Percentiles rank a stretch among this genome's conserved stretches.
These are phyloP conservation scores for Dreissena polymorpha DNA, from an alignment of 1,140 invertebrate species.

Conservation along the genomic window DNA sequence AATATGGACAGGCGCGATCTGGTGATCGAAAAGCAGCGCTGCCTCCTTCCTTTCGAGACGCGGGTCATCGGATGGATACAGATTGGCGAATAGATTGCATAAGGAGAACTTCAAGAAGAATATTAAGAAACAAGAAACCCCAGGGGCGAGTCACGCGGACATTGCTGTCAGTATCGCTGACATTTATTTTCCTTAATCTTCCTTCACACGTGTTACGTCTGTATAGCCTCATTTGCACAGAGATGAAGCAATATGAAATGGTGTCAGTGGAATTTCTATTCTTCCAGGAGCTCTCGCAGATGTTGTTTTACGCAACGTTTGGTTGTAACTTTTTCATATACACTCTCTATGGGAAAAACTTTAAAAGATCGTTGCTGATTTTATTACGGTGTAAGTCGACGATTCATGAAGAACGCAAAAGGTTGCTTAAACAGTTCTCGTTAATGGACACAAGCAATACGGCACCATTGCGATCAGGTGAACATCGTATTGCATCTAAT, in stretches of 20 bases:
- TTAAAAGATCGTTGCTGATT: conserved; percentile 14
- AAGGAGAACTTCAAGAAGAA: not conserved
- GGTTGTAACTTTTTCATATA: conserved; percentile 50
- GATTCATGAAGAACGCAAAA: not conserved
- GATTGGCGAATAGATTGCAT: not conserved
- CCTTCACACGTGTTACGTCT: conserved; percentile 80
- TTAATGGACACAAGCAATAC: too few relatives aligned
- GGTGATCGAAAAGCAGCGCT: not conserved
- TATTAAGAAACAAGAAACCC: conserved; percentile 74
- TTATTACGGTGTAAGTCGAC: conserved; percentile 22
- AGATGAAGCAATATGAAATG: not conserved
- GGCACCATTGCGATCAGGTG: too few relatives aligned
- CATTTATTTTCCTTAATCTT: conserved; percentile 88
- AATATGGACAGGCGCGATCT: not conserved
- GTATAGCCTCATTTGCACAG: conserved; percentile 62
- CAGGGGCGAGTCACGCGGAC: conserved; percentile 89
- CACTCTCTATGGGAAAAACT: conserved; percentile 40
- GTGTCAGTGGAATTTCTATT: conserved; percentile 9
- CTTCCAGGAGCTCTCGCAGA: conserved; percentile 36
- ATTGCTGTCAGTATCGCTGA: conserved; percentile 89
- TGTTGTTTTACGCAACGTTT: conserved; percentile 44
- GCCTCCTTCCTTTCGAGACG: not conserved
- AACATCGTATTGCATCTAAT: too few relatives aligned
- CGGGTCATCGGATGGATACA: not conserved
- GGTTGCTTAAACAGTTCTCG: not conserved